These are phyloP conservation scores for Stigmatopora argus DNA, from an alignment of 2,113 vertebrate genomes.

Conservation along the genomic window DNA sequence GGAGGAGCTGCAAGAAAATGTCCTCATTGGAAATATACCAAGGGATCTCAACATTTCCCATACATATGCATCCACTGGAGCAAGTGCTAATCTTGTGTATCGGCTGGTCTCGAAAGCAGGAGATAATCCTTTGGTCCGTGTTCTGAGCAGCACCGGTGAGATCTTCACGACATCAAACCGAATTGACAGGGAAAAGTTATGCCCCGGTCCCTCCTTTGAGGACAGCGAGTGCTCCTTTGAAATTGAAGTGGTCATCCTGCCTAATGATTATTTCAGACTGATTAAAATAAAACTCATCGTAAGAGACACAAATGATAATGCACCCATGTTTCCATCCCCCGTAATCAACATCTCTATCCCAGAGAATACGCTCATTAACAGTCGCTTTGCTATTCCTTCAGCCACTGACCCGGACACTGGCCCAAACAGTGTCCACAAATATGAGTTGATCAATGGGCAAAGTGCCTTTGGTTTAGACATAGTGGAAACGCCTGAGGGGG, in stretches of 20 bases:
- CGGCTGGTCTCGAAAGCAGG: slow-evolving; percentile 97
- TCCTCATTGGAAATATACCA: slow-evolving; percentile 99
- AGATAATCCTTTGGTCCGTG: slow-evolving; percentile 92
- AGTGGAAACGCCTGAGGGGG: slow-evolving; percentile 96
- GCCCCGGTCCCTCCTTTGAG: slow-evolving; percentile 86
- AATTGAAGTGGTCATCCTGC: slow-evolving; percentile 97
- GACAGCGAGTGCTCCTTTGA: slow-evolving; percentile 97
- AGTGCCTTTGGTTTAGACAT: slow-evolving; percentile 97
- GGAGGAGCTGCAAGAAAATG: slow-evolving; percentile 97
- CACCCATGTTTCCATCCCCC: slow-evolving; percentile 97
- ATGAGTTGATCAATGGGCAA: slow-evolving; percentile 92
- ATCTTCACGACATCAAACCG: slow-evolving; percentile 96
- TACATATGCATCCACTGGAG: slow-evolving; percentile 88
- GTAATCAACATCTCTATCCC: slow-evolving; percentile 99
- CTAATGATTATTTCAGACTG: slow-evolving; percentile 97
- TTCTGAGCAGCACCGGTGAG: slow-evolving; percentile 92
- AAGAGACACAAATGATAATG: slow-evolving; percentile 98
- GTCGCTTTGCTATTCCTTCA: slow-evolving; percentile 94
- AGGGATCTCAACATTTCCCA: slow-evolving; percentile 99
- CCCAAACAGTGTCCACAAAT: slow-evolving; percentile 95
- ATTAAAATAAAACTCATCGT: slow-evolving; percentile 99
- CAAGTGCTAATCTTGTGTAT: slow-evolving; percentile 92
- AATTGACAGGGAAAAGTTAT: slow-evolving; percentile 96
- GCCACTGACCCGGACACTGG: slow-evolving; percentile 97
- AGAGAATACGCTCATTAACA: slow-evolving; percentile 98